Conservation (phyloP, 2,888 invertebrate genomes). For the Agrotis exclamationis region DNA sequence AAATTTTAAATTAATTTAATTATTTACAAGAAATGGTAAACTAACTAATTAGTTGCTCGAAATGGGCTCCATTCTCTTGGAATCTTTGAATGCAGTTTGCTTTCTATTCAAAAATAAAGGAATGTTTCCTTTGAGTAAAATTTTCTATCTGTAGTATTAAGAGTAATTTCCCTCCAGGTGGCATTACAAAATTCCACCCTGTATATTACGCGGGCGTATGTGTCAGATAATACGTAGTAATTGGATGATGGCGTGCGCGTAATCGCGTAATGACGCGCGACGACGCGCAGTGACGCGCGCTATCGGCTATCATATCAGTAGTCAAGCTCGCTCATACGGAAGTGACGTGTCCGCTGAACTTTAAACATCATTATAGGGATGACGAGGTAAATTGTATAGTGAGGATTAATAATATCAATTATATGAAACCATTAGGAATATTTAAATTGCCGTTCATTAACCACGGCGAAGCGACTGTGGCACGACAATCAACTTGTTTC, state of each 20-base stretch:
- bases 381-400: background rate
- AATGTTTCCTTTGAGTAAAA: too few relatives aligned
- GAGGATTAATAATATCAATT: background rate
- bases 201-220: background rate
- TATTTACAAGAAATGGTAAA: too few relatives aligned
- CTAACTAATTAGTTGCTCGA: too few relatives aligned
- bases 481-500: background rate
- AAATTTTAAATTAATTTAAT: too few relatives aligned
- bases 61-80: too few relatives aligned
- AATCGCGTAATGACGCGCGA: conserved; percentile 30
- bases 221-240: conserved; percentile 3
- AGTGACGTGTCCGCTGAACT: conserved; percentile 17
- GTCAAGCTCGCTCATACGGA: conserved; percentile 15
- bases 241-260: conserved; percentile 31
- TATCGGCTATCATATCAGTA: conserved; percentile 9
- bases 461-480: too few relatives aligned
- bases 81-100: too few relatives aligned
- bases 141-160: too few relatives aligned
- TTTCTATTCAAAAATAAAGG: too few relatives aligned
- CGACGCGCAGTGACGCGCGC: conserved; percentile 22
- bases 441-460: too few relatives aligned
- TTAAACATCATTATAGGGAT: conserved; percentile 11
- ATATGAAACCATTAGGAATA: background rate
- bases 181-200: too few relatives aligned
- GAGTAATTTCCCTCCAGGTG: too few relatives aligned